Base-by-base conservation (phyloP, 1,140 invertebrate genomes). In the Lutraria rhynchaena region DNA sequence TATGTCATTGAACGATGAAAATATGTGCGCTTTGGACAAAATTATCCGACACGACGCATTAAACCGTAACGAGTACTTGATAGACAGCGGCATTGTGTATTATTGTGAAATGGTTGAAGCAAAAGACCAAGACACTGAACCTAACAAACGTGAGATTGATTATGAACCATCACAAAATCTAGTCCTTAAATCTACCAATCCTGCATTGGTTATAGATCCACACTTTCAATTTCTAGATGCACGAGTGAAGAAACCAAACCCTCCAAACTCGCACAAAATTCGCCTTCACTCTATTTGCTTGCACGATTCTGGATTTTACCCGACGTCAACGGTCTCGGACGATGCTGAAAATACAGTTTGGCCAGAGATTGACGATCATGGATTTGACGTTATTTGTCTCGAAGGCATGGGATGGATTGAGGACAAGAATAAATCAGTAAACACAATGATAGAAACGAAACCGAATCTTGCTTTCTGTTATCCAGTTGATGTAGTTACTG, bases 1-100 rank as follows among this genome's bases (percentile, higher is more conserved):
- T 27, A 69, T 69, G 65, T 51, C 65, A 17, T 51, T 69, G 65
- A 53, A 37, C 29, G 65, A 69, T 31, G 65, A 49, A 19, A 69
- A 69, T 29, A 27, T 41, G 11, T 29, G 29, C 9, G 44, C 44
- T 33, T 27, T 69, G 1, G 65, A 44, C 19, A 27, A 37, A 51
- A 7, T 69, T 27, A 19, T 69, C 1, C n/a, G 51, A 3, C 9
- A 41, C 13, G 19, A n/a, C 31, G 24, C 44, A 49, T 15, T 51
- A 7, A 69, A 69, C 27, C 35, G 51, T 15, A 69, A 51, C 22
- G 65, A 69, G 27, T 69, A 69, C 31, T n/a, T 69, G 65, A 69
- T 69, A 31, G 49, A 69, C 24, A 29, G 31, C 19, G 65, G 65
- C 11, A 29, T 29, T 17, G 27, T 69, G 1, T 69, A 27, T 37